Percentiles rank a stretch among this genome's conserved stretches.
Conservation (phyloP, 1,140 invertebrate species). For the Monochamus saltuarius region DNA sequence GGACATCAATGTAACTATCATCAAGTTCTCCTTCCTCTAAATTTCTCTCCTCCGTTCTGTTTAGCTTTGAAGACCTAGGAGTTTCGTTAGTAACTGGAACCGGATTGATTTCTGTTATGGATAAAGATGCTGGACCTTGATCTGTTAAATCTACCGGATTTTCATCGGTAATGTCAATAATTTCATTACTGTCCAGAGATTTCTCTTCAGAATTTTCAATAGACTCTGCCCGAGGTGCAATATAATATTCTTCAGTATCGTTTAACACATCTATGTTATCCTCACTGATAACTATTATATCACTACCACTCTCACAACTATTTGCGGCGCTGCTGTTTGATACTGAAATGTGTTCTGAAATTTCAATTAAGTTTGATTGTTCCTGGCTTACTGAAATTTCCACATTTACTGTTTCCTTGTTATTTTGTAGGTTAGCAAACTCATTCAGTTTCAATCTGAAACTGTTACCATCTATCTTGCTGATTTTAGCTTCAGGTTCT, state of each 20-base stretch:
- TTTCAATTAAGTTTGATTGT: not conserved
- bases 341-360: not conserved
- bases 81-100: too few species aligned
- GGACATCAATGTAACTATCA: too few species aligned
- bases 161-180: not conserved
- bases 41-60: conserved; percentile 2
- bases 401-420: conserved; percentile 1
- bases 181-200: too few species aligned
- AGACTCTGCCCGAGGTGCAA: too few species aligned
- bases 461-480: conserved; percentile 17
- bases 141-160: not conserved
- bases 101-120: too few species aligned
- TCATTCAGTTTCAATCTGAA: conserved; percentile 10
- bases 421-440: conserved; percentile 16
- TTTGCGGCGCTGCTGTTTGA: not conserved
- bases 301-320: not conserved
- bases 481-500: conserved; percentile 30
- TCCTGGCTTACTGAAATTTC: not conserved
- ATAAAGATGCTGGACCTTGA: too few species aligned
- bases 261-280: not conserved
- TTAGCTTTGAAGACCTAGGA: not conserved
- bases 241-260: too few species aligned
- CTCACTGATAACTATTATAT: not conserved
- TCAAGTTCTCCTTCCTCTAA: conserved; percentile 28
- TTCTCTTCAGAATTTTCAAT: too few species aligned